Evolutionary conservation across 2,888 invertebrate species (phyloP).

Genomic region (Spialia ferax): DNA sequence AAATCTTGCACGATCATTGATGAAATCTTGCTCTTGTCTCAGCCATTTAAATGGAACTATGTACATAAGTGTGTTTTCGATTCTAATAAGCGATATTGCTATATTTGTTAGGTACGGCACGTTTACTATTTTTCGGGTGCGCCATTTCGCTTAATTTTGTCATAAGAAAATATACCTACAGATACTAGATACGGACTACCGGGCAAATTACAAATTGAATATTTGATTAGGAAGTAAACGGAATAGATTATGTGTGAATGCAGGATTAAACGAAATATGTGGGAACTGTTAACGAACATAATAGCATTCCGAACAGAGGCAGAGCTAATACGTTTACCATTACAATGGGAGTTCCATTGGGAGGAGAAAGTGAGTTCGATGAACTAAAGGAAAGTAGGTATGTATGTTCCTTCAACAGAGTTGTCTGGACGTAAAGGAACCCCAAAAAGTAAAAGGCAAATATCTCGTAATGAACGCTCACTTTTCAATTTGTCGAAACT

Average conservation of each 20-base stretch:
- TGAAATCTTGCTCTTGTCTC: conserved; percentile 36
- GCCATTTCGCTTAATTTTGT: background rate
- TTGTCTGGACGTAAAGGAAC: conserved; percentile 39
- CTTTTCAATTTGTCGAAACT: conserved; percentile 19
- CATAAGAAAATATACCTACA: background rate
- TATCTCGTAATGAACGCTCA: conserved; percentile 20
- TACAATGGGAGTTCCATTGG: conserved; percentile 66
- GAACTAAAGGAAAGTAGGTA: conserved; percentile 82
- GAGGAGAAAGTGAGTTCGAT: conserved; percentile 85
- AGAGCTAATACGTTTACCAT: conserved; percentile 60
- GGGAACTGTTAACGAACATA: conserved; percentile 72
- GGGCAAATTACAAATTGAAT: background rate
- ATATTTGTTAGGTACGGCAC: background rate
- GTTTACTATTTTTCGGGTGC: background rate
- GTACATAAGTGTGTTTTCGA: background rate
- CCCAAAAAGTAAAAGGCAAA: conserved; percentile 31
- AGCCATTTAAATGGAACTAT: conserved; percentile 32
- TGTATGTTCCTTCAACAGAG: conserved; percentile 44
- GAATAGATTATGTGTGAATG: conserved; percentile 26
- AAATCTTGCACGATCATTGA: conserved; percentile 61
- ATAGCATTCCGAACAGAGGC: conserved; percentile 79
- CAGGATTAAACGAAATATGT: conserved; percentile 41
- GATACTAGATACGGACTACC: no score
- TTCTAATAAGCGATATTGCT: conserved; percentile 2
- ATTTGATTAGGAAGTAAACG: conserved; percentile 9